These are phyloP conservation scores for Euschistus heros DNA, from an alignment of 1,140 invertebrate species.

Conservation along the genomic window DNA sequence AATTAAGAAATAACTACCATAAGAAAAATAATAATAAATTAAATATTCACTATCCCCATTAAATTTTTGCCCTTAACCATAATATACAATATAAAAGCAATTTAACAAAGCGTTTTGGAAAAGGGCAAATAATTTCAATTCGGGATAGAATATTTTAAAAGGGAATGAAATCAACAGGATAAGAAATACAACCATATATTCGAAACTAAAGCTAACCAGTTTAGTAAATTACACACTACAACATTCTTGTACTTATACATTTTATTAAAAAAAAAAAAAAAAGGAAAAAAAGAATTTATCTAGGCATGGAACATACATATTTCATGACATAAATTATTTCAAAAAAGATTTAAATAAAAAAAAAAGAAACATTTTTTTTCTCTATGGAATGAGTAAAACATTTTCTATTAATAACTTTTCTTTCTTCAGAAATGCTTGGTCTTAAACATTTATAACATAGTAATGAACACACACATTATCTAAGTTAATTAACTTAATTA, in stretches of 20 bases:
- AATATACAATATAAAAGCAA: slow-evolving; percentile 17
- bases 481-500: slow-evolving; percentile 23
- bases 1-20: too few species aligned
- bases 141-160: slow-evolving; percentile 2
- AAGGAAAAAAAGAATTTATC: background rate
- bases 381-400: slow-evolving; percentile 26
- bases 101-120: slow-evolving; percentile 18
- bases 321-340: slow-evolving; percentile 4
- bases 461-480: slow-evolving; percentile 27
- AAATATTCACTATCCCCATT: background rate
- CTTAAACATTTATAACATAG: slow-evolving; percentile 22
- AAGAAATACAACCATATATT: slow-evolving; percentile 24
- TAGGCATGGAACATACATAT: slow-evolving; percentile 21
- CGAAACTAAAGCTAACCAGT: slow-evolving; percentile 22
- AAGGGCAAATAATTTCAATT: slow-evolving; percentile 2
- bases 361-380: background rate
- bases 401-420: slow-evolving; percentile 13
- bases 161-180: slow-evolving; percentile 6
- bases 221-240: slow-evolving; percentile 22
- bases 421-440: slow-evolving; percentile 20
- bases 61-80: slow-evolving; percentile 4
- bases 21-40: too few species aligned
- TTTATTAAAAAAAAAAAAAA: slow-evolving; percentile 21
- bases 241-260: slow-evolving; percentile 23
- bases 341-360: slow-evolving; percentile 14